These are phyloP conservation scores for Ammodytes marinus DNA, from an alignment of 2,113 vertebrate genomes.

Conservation along the genomic window DNA sequence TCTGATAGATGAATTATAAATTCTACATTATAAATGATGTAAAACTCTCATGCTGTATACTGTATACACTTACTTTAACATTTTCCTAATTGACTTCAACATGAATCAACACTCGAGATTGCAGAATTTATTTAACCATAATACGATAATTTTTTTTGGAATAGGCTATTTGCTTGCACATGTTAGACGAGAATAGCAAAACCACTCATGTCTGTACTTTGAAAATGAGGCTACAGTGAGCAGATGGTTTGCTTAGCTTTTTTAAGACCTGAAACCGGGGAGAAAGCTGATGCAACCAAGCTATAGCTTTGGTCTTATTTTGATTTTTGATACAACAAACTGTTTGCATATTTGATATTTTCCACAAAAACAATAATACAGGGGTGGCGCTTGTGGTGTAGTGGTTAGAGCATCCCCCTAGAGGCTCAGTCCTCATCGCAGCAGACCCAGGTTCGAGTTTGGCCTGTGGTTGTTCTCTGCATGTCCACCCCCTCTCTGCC, in stretches of 20 bases:
- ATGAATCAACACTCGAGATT: background rate
- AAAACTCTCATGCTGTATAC: background rate
- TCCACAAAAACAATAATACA: background rate
- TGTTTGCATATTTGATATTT: background rate
- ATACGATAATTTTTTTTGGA: background rate
- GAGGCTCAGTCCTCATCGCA: no score
- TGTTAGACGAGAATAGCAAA: no score
- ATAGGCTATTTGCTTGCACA: no score
- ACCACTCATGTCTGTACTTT: background rate
- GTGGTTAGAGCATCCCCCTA: no score
- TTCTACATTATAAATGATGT: background rate
- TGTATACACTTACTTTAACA: background rate
- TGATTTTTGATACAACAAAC: background rate
- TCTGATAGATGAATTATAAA: slow-evolving; percentile 3
- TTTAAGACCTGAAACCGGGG: background rate
- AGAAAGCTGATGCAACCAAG: background rate
- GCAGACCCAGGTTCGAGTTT: no score
- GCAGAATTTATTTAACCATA: background rate
- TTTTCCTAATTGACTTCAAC: background rate
- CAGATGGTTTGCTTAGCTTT: background rate
- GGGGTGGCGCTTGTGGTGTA: no score
- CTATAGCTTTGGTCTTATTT: no score
- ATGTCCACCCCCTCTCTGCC: no score
- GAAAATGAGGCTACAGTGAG: background rate
- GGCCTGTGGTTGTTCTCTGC: no score